These are phyloP conservation scores for Tokudaia tokunoshimensis DNA, from an alignment of 2,797 vertebrate species.

Conservation along the genomic window DNA sequence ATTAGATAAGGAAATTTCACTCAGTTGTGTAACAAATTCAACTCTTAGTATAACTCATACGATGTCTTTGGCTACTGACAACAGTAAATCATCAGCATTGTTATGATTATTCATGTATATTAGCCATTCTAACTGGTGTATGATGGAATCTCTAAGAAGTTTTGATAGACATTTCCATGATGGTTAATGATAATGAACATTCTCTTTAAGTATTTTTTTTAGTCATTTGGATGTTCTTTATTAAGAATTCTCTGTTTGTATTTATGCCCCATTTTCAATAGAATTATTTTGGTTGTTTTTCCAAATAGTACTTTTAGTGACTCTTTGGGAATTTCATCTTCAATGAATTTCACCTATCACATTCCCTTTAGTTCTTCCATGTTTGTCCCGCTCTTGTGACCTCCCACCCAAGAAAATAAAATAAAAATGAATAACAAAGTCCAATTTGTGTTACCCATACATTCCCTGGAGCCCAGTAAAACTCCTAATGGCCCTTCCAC, in stretches of 20 bases:
- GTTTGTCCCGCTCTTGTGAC: not conserved
- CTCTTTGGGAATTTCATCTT: not conserved
- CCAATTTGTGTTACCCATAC: not conserved
- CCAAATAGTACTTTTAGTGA: not conserved
- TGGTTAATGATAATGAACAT: not conserved
- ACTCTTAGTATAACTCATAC: too few species aligned
- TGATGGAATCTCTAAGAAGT: not conserved
- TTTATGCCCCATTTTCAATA: not conserved
- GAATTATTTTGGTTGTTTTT: not conserved
- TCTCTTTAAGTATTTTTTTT: not conserved
- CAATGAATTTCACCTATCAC: not conserved
- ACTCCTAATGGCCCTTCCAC: not conserved
- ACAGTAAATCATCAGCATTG: too few species aligned
- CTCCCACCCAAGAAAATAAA: not conserved
- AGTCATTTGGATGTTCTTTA: not conserved
- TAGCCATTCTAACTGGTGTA: not conserved
- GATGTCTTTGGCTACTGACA: too few species aligned
- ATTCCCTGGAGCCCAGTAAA: not conserved
- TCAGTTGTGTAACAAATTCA: too few species aligned
- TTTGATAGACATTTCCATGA: not conserved
- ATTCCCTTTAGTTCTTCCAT: not conserved
- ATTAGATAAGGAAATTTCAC: too few species aligned
- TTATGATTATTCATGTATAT: not conserved
- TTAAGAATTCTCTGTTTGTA: not conserved
- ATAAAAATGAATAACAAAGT: not conserved